Percentiles rank a stretch among this genome's conserved stretches.
These are phyloP conservation scores for Metopia argyrocephala DNA, from an alignment of 2,888 invertebrate species.

Conservation along the genomic window DNA sequence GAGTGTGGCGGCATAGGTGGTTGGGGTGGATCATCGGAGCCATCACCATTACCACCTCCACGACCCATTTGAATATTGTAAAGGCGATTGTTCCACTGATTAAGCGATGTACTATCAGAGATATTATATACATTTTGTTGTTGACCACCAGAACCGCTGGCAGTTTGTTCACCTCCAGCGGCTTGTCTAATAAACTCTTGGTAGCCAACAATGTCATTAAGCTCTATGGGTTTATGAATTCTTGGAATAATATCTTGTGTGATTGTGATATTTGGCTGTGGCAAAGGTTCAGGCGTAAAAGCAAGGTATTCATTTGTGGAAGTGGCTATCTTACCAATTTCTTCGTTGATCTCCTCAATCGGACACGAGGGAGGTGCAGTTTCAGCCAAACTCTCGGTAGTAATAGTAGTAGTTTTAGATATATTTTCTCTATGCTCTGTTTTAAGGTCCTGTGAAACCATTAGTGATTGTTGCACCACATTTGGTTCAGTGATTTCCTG, in stretches of 20 bases:
- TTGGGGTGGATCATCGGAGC: slow-evolving; percentile 68
- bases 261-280: slow-evolving; percentile 51
- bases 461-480: background rate
- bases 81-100: slow-evolving; percentile 73
- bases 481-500: background rate
- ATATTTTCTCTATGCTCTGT: slow-evolving; percentile 16
- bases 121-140: slow-evolving; percentile 71
- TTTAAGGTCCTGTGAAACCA: background rate
- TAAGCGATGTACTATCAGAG: slow-evolving; percentile 74
- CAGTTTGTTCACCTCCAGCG: slow-evolving; percentile 39
- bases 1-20: slow-evolving; percentile 75
- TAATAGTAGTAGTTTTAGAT: slow-evolving; percentile 9
- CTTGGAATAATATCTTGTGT: slow-evolving; percentile 57
- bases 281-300: slow-evolving; percentile 57
- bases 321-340: slow-evolving; percentile 59
- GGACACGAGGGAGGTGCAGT: slow-evolving; percentile 24
- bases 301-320: slow-evolving; percentile 29
- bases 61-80: slow-evolving; percentile 57
- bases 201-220: slow-evolving; percentile 55
- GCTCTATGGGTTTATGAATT: slow-evolving; percentile 54
- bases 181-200: slow-evolving; percentile 50
- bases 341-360: slow-evolving; percentile 44
- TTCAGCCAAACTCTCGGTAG: slow-evolving; percentile 26
- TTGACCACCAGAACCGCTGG: slow-evolving; percentile 50
- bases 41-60: slow-evolving; percentile 67